These are phyloP conservation scores for Tragelaphus strepsiceros DNA, from an alignment of 2,113 vertebrate genomes.

Conservation along the genomic window DNA sequence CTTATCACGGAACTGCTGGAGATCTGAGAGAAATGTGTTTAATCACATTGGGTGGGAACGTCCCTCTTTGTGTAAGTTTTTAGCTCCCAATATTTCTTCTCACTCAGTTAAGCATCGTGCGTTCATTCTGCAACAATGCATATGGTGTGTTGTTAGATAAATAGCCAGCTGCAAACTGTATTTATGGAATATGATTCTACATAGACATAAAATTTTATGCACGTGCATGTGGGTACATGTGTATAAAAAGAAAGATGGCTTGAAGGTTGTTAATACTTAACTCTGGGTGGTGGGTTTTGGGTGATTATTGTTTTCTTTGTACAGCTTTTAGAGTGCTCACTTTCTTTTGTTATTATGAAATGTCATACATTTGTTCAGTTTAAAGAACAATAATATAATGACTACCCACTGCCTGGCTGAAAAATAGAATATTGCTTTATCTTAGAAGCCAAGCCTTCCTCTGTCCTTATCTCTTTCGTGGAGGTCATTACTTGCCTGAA, in stretches of 20 bases:
- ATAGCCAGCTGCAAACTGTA: background rate
- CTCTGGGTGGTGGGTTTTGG: background rate
- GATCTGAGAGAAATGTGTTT: background rate
- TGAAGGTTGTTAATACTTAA: background rate
- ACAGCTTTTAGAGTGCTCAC: background rate
- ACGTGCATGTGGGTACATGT: background rate
- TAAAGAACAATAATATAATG: background rate
- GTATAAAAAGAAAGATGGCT: background rate
- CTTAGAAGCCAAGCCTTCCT: background rate
- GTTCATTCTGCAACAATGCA: background rate
- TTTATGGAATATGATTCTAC: background rate
- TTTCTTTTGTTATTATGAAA: constrained; percentile 22
- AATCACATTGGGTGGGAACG: background rate
- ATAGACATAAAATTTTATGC: background rate
- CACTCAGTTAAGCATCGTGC: background rate
- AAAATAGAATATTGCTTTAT: background rate
- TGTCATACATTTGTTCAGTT: background rate
- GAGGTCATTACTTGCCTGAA: background rate
- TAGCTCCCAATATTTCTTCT: background rate
- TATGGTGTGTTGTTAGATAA: background rate
- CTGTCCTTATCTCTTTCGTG: background rate
- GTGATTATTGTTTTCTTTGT: constrained; percentile 18
- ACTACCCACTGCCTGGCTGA: background rate
- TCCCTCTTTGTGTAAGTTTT: constrained; percentile 1
- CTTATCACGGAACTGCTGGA: background rate